These are phyloP conservation scores for Salvator merianae DNA, from an alignment of 2,113 vertebrate species.

Conservation along the genomic window DNA sequence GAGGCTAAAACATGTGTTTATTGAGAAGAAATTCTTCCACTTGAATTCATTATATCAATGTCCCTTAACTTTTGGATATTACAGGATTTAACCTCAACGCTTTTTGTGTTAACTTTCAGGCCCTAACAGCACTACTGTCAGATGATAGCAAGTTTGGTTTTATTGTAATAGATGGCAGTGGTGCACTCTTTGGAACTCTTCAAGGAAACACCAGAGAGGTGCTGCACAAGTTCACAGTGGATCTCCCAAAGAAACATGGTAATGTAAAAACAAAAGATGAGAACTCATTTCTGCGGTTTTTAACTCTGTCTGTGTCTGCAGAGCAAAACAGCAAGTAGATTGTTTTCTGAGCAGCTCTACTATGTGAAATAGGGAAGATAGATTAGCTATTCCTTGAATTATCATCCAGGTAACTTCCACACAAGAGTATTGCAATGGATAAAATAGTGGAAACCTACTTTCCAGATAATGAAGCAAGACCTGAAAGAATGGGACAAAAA, in stretches of 20 bases:
- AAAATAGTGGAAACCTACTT: too few relatives aligned
- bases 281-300: too few relatives aligned
- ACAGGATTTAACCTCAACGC: neutral
- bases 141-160: constrained; percentile 99
- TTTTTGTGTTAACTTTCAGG: constrained; percentile 73
- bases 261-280: constrained; percentile 29
- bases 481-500: too few relatives aligned
- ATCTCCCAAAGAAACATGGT: constrained; percentile 99
- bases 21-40: neutral
- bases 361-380: neutral
- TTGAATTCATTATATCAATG: neutral
- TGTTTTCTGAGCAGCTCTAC: neutral
- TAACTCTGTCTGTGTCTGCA: neutral
- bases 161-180: constrained; percentile 98
- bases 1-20: neutral
- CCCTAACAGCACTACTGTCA: constrained; percentile 95
- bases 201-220: constrained; percentile 99
- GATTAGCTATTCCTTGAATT: too few relatives aligned
- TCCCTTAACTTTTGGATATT: neutral
- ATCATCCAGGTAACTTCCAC: too few relatives aligned
- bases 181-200: constrained; percentile 98
- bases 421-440: too few relatives aligned
- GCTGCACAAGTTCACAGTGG: constrained; percentile 99
- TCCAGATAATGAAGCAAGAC: too few relatives aligned
- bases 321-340: neutral